A percentile compares a stretch with the other conserved stretches of the same genome.
phyloP scores from a whole-genome alignment of 2,113 vertebrate species.

The Microcebus ravelobensis region DNA sequence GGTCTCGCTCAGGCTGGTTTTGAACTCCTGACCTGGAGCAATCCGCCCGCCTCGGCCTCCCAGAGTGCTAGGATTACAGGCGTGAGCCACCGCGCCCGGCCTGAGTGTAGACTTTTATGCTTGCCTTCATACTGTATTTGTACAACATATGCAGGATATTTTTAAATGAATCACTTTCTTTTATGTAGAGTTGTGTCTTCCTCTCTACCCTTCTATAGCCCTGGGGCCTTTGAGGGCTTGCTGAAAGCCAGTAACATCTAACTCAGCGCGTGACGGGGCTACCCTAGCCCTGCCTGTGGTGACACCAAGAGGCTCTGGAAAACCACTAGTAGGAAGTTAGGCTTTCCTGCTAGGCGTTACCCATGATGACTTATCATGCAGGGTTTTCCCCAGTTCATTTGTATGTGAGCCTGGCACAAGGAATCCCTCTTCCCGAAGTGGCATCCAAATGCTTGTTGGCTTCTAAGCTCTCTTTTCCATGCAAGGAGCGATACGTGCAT shows the following conservation, averaged over 20 bases:
- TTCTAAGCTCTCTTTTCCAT: neutral
- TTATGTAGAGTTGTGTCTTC: neutral
- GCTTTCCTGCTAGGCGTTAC: neutral
- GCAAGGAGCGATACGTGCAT: neutral
- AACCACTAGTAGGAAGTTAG: neutral
- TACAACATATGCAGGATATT: neutral
- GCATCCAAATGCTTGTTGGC: neutral
- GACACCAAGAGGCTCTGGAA: constrained; percentile 6
- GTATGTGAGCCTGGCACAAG: neutral
- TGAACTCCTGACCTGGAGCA: too few relatives aligned
- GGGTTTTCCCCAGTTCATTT: neutral
- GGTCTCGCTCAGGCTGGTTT: too few relatives aligned
- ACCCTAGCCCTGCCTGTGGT: neutral
- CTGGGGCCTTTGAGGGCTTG: neutral
- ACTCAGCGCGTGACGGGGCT: neutral
- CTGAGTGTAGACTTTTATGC: neutral
- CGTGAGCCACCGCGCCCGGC: too few relatives aligned
- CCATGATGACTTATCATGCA: neutral
- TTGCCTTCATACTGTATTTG: neutral
- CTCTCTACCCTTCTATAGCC: neutral
- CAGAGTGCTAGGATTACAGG: too few relatives aligned
- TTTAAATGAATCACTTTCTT: constrained; percentile 40
- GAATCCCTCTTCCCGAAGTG: neutral
- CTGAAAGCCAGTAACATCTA: neutral
- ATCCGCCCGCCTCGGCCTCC: too few relatives aligned